A percentile compares a stretch with the other conserved stretches of the same genome.
Evolutionary conservation across 2,888 invertebrate genomes (phyloP).

Genomic region (Tromatobia lineatoria): DNA sequence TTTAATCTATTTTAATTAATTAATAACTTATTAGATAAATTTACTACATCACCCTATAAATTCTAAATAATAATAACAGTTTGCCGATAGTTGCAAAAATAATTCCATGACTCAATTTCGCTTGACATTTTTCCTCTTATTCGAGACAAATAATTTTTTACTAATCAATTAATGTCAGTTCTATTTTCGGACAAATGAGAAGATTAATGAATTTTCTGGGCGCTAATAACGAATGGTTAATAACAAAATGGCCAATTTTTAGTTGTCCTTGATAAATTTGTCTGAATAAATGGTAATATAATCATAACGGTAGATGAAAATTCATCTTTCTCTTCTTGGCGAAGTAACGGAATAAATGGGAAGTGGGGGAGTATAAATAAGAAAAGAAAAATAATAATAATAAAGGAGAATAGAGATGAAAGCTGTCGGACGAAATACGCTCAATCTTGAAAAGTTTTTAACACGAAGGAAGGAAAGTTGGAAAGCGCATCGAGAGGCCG

Average conservation of each 20-base stretch:
- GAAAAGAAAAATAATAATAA: constrained; percentile 12
- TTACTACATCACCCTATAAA: background rate
- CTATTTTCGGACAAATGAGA: no score
- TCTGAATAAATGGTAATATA: background rate
- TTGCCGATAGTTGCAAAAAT: background rate
- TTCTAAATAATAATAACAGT: background rate
- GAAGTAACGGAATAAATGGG: background rate
- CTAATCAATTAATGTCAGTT: no score
- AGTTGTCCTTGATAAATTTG: no score
- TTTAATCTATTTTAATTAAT: background rate
- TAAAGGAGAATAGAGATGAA: constrained; percentile 22
- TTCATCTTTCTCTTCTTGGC: background rate
- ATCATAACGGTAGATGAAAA: background rate
- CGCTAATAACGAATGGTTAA: no score
- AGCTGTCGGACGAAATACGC: constrained; percentile 33
- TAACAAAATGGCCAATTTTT: no score
- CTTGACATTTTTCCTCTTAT: no score
- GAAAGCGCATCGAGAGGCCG: constrained; percentile 31
- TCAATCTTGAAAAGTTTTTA: constrained; percentile 31
- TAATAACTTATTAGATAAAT: background rate
- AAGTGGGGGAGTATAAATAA: background rate
- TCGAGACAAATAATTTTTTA: no score
- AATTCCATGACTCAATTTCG: no score
- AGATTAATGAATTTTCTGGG: no score
- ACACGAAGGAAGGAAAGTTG: constrained; percentile 16